A percentile compares a stretch with the other conserved stretches of the same genome.
These are phyloP conservation scores for Aix galericulata DNA, from an alignment of 2,113 vertebrate genomes.

Conservation along the genomic window DNA sequence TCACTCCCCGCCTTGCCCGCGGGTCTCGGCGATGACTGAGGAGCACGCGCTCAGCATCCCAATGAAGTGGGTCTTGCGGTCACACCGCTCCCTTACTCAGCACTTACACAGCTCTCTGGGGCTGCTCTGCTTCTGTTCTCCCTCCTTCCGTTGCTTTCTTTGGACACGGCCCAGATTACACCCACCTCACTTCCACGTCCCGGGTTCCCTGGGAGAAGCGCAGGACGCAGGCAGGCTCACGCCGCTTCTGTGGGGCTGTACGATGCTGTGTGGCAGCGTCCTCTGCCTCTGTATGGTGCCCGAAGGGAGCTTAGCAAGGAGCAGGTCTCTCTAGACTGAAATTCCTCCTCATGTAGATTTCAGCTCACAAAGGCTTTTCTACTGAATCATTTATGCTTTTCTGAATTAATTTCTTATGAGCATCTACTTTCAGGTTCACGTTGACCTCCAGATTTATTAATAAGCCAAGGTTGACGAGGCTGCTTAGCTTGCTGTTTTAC, in stretches of 20 bases:
- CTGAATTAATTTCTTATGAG: constrained; percentile 58
- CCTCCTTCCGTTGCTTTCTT: neutral
- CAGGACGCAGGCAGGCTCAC: rapidly evolving
- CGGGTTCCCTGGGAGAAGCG: rapidly evolving
- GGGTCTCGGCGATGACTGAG: neutral
- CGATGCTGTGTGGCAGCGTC: neutral
- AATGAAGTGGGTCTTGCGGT: neutral
- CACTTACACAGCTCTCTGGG: neutral
- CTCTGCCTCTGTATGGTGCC: neutral
- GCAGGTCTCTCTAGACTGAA: neutral
- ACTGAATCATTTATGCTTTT: constrained; percentile 59
- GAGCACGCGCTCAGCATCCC: constrained; percentile 20
- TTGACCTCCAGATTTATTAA: neutral
- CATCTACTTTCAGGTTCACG: neutral
- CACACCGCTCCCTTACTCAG: constrained; percentile 46
- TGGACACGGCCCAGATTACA: neutral
- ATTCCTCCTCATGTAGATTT: neutral
- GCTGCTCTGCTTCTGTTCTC: neutral
- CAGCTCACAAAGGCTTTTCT: neutral
- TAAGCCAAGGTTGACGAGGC: neutral
- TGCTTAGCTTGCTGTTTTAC: constrained; percentile 20
- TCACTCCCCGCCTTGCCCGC: neutral
- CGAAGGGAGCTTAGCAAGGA: neutral
- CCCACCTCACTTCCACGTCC: neutral
- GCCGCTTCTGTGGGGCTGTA: neutral